Evolutionary conservation across 2,888 invertebrate species (phyloP).

Genomic region (Apoda limacodes): DNA sequence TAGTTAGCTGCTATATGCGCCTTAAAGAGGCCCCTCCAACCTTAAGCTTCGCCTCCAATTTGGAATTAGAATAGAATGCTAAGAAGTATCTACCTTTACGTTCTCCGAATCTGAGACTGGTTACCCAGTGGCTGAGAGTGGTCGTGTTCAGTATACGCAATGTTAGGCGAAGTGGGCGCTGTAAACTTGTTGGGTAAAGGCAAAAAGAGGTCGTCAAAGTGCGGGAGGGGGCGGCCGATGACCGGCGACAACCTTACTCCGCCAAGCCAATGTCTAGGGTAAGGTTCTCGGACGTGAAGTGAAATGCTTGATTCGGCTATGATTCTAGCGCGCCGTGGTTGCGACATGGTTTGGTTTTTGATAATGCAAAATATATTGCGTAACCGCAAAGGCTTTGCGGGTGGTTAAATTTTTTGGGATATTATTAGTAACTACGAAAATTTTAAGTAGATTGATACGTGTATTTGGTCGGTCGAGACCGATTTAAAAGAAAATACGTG

Average conservation of each 20-base stretch:
- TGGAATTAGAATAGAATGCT: slow-evolving; percentile 5
- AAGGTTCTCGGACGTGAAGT: slow-evolving; percentile 51
- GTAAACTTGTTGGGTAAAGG: slow-evolving; percentile 39
- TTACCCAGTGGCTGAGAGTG: slow-evolving; percentile 31
- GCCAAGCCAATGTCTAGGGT: slow-evolving; percentile 58
- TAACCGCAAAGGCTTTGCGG: too few species aligned
- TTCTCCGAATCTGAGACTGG: slow-evolving; percentile 10
- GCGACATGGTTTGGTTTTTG: slow-evolving; percentile 41
- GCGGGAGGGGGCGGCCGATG: slow-evolving; percentile 51
- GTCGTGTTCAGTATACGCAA: slow-evolving; percentile 26
- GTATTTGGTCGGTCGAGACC: too few species aligned
- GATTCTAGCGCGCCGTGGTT: slow-evolving; percentile 33
- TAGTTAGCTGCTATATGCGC: too few species aligned
- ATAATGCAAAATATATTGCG: too few species aligned
- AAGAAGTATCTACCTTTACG: slow-evolving; percentile 3
- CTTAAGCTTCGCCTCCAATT: slow-evolving; percentile 9
- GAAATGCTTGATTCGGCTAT: slow-evolving; percentile 35
- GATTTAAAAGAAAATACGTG: too few species aligned
- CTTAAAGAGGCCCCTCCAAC: slow-evolving; percentile 1
- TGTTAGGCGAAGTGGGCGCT: slow-evolving; percentile 29
- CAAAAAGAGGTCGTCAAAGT: slow-evolving; percentile 50
- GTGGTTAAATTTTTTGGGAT: too few species aligned
- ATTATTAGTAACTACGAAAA: too few species aligned
- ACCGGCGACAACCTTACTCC: slow-evolving; percentile 58
- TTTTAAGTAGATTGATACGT: too few species aligned